Conservation (phyloP, 2,888 invertebrate genomes). For the Philopedon plagiatum region DNA sequence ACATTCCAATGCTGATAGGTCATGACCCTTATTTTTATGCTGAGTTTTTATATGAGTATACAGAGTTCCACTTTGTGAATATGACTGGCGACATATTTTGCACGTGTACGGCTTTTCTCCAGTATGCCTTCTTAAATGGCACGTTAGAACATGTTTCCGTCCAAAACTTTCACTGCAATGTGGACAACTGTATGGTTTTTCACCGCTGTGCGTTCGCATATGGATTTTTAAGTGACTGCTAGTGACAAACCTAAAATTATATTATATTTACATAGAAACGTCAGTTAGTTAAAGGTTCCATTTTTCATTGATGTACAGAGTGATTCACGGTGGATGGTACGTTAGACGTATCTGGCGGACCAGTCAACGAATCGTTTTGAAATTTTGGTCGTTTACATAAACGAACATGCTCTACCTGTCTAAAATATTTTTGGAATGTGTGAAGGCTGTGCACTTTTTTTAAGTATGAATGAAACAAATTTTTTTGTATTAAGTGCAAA, state of each 20-base stretch:
- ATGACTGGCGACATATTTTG: constrained; percentile 46
- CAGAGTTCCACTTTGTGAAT: constrained; percentile 56
- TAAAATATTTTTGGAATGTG: no score
- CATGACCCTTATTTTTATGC: constrained; percentile 53
- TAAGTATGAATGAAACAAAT: no score
- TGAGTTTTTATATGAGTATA: constrained; percentile 63
- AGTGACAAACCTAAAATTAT: constrained; percentile 60
- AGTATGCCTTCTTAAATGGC: constrained; percentile 47
- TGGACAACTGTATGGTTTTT: constrained; percentile 61
- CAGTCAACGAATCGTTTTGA: no score
- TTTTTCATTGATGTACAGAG: background rate
- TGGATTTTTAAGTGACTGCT: constrained; percentile 63
- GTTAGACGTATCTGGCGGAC: no score
- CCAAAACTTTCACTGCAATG: constrained; percentile 62
- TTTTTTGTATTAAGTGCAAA: no score
- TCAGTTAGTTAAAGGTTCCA: no score
- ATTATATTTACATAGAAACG: no score
- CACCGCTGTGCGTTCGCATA: constrained; percentile 64
- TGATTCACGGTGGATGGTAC: no score
- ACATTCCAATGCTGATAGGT: constrained; percentile 38
- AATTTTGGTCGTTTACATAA: no score
- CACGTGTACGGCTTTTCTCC: constrained; percentile 47
- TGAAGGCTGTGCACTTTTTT: no score
- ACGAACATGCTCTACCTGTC: no score
- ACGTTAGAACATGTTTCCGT: constrained; percentile 50